Conservation (phyloP, 2,113 vertebrate genomes). For the Thinocorus orbignyianus region DNA sequence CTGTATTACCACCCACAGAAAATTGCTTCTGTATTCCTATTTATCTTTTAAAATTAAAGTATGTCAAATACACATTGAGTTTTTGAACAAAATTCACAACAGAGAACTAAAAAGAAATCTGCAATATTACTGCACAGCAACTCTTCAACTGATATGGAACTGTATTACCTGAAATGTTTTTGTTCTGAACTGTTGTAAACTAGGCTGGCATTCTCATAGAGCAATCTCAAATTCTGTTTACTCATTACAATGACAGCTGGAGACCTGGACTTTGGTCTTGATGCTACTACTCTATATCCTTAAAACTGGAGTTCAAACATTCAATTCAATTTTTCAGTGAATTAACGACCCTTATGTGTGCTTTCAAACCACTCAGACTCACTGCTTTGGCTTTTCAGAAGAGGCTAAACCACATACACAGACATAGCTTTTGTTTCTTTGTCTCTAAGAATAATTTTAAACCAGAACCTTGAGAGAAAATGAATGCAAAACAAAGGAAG, state of each 20-base stretch:
- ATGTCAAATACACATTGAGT: neutral
- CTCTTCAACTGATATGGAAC: neutral
- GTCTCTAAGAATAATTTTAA: neutral
- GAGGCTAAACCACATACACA: neutral
- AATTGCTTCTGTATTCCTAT: neutral
- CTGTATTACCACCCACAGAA: neutral
- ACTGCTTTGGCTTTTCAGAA: neutral
- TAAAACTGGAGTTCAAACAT: neutral
- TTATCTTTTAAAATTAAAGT: neutral
- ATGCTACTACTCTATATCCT: neutral
- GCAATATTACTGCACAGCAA: neutral
- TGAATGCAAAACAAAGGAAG: neutral
- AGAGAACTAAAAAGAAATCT: neutral
- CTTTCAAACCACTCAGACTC: neutral
- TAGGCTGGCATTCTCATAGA: neutral
- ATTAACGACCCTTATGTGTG: neutral
- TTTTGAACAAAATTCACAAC: neutral
- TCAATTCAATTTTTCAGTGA: neutral
- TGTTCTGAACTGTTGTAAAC: neutral
- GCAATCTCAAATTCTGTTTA: neutral
- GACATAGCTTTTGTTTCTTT: neutral
- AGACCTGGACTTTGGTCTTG: neutral
- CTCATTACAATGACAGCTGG: neutral
- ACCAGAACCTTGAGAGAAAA: neutral
- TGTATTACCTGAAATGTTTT: neutral